Base-by-base conservation (phyloP, 2,797 vertebrate species). In the Hyperoplus immaculatus region DNA sequence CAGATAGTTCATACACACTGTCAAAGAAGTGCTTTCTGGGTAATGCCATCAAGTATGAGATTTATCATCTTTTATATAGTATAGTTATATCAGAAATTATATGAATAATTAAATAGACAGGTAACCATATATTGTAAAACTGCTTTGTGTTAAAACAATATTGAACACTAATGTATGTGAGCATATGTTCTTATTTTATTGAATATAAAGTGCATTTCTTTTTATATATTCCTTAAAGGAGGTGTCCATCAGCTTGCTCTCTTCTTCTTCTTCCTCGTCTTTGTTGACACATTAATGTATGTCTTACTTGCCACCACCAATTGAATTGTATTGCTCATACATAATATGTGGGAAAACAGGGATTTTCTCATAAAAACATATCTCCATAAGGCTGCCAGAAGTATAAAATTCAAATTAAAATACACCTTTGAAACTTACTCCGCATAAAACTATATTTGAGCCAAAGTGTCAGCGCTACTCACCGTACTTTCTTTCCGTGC, bases 401-500 rank as follows among this genome's bases (percentile, higher is more conserved):
- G 21, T 21, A 21, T 21, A 21, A 21, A 21, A 21, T 21, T 6
- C 0, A 47, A 39, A 47, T 16, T 41, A 7, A 18, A 60, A 13
- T 14, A 49, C 6, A 16, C 12, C 46, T 53, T 54, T 43, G 12
- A 67, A 41, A 42, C n/a, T 0, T 8, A 9, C 56, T 45, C 16
- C 1, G 4, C 13, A 16, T 2, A 11, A 21, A 0, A 13, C 18
- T 18, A 21, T 12, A 16, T 4, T 1, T 1, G 5, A 15, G 16
- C 1, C 2, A 1, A 16, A 11, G 5, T 4, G 1, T 18, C 13
- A 1, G 38, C 4, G 18, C 3, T 0, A 83, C 91, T 89, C 80
- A 97, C 98, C 98, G 94, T 78, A 99, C 95, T 96, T 98, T 98
- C 92, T 98, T 99, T 13, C 98, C 97, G 77, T 98, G 94, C 89